These are phyloP conservation scores for Amphipoea oculea DNA, from an alignment of 2,888 invertebrate species.

Conservation along the genomic window DNA sequence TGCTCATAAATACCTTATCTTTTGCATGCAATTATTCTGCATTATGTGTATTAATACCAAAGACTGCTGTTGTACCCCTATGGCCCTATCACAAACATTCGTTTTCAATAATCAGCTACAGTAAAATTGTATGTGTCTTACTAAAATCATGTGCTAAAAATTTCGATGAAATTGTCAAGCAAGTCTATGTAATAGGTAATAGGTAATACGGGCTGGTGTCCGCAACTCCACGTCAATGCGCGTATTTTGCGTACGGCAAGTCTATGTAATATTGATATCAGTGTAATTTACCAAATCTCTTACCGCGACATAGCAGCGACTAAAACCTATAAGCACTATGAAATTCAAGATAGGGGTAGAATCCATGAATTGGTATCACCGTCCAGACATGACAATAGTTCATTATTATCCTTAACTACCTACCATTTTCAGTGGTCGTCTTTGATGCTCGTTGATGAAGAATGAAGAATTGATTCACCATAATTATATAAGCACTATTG, in stretches of 20 bases:
- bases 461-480: slow-evolving; percentile 34
- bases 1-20: slow-evolving; percentile 8
- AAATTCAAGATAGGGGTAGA: background rate
- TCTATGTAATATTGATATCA: background rate
- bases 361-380: background rate
- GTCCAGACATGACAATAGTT: background rate
- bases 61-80: background rate
- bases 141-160: background rate
- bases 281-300: slow-evolving; percentile 1
- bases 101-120: background rate
- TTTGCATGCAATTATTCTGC: slow-evolving; percentile 17
- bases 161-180: background rate
- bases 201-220: too few relatives aligned
- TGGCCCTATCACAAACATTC: background rate
- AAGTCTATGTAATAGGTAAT: background rate
- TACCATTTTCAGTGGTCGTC: slow-evolving; percentile 93
- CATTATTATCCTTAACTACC: slow-evolving; percentile 85
- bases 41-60: background rate
- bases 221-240: too few relatives aligned
- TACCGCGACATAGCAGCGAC: background rate
- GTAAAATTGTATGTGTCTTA: background rate
- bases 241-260: too few relatives aligned
- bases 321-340: background rate
- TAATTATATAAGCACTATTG: slow-evolving; percentile 16
- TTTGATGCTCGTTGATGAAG: slow-evolving; percentile 93